Evolutionary conservation across 2,797 vertebrate species (phyloP), one percentile per base, ranked within the genome.

Genomic region (Sebastes miniatus): DNA sequence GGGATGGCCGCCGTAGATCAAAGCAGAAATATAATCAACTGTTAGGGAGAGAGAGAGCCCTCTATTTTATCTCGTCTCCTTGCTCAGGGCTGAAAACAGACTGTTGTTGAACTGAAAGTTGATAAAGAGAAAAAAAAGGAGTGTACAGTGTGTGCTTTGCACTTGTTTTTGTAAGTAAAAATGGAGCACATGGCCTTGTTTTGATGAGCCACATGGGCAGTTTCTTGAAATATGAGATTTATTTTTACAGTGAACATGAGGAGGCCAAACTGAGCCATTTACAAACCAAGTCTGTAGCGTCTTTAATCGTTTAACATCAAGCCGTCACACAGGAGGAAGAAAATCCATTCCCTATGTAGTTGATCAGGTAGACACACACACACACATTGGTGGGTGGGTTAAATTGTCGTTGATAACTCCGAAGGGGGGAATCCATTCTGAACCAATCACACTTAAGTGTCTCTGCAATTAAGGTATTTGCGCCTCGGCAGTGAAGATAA

Each of bases 11-110:
- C 71, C 54, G 59, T 82, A 88, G 87, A 93, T 91, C 85, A 92
- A 92, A 93, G 85, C 80, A 86, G 78, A 87, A 92, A 89, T 83
- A 89, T 88, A 89, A 91, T 89, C 86, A 86, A 88, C 74, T 89
- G 77, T 83, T 88, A 52, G 85, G 74, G 69, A 85, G 81, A 83
- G 70, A 84, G 80, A 80, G 73, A 75, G 72, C 34, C 62, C 71
- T 85, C 63, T 81, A 75, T 88, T 91, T 91, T 89, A 86, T 92
- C 75, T 84, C 54, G 61, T 69, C 58, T 86, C 58, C 67, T 88
- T 79, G 93, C 86, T 91, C 68, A 84, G 59, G 90, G 91, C 88
- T 83, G 75, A 85, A 87, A 85, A 66, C 75, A 64, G 78, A 62
- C 61, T 64, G 81, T 78, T 87, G 83, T 66, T 76, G 74, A 86